Conservation (phyloP, 2,113 vertebrate genomes). For the Balaeniceps rex region DNA sequence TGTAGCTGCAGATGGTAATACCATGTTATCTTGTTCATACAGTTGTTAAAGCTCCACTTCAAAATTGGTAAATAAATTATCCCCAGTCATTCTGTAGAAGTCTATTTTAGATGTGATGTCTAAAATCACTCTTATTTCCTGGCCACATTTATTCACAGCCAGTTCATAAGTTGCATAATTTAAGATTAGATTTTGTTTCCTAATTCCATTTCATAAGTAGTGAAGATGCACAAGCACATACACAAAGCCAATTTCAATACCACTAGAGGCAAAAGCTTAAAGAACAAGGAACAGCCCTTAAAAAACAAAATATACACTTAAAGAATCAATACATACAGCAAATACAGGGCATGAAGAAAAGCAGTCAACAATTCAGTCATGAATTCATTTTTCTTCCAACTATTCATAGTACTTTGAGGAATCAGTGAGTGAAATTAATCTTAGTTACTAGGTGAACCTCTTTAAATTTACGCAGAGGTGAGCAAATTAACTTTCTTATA, state of each 20-base stretch:
- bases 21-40: background rate
- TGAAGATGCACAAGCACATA: background rate
- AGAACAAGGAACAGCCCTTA: fast-evolving
- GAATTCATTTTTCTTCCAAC: fast-evolving
- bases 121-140: background rate
- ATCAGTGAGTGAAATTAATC: background rate
- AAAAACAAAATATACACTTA: background rate
- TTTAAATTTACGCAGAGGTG: background rate
- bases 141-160: background rate
- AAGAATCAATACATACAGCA: background rate
- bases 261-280: background rate
- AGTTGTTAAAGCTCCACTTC: background rate
- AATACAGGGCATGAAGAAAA: background rate
- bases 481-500: background rate
- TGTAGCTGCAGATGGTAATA: background rate
- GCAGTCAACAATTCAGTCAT: background rate
- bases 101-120: background rate
- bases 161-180: background rate
- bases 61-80: background rate
- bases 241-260: background rate
- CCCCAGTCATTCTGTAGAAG: background rate
- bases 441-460: background rate
- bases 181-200: background rate
- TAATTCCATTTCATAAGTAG: background rate
- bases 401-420: background rate